A percentile compares a stretch with the other conserved stretches of the same genome.
Evolutionary conservation across 30 jellyfish, hydroid and myxozoan species (phyloP).

Genomic region (Mastigias papua): DNA sequence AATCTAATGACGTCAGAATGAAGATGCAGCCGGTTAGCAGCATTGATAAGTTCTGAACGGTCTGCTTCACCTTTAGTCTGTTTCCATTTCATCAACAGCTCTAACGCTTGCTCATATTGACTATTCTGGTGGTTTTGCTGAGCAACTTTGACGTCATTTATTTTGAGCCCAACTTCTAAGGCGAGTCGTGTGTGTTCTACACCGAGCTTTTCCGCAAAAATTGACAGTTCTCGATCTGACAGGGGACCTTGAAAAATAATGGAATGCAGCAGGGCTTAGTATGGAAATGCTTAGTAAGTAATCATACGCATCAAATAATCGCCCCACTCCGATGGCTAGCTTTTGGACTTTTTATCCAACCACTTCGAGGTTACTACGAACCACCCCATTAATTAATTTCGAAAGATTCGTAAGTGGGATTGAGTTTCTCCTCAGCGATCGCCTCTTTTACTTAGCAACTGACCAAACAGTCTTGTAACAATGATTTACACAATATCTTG

Average conservation of each 20-base stretch:
- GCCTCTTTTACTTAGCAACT: too few species aligned
- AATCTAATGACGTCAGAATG: neutral
- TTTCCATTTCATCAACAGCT: conserved; percentile 42
- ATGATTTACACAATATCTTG: too few species aligned
- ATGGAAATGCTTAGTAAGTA: too few species aligned
- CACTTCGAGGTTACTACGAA: too few species aligned
- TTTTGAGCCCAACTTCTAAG: conserved; percentile 11
- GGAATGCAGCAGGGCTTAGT: neutral
- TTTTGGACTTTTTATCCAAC: too few species aligned
- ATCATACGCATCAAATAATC: too few species aligned
- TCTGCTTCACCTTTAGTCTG: conserved; percentile 18
- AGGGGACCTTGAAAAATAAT: conserved; percentile 39
- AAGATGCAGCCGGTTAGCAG: neutral
- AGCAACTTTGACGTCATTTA: conserved; percentile 11
- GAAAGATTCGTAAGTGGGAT: too few species aligned
- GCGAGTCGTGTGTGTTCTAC: conserved; percentile 47
- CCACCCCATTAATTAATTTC: too few species aligned
- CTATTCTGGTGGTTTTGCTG: conserved; percentile 1
- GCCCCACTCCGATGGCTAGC: too few species aligned
- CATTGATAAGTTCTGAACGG: conserved; percentile 3
- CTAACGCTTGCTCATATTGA: conserved; percentile 31
- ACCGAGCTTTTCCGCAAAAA: conserved; percentile 46
- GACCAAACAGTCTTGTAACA: too few species aligned
- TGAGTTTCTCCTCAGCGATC: too few species aligned
- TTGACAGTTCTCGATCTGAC: conserved; percentile 30